Percentiles rank a stretch among this genome's conserved stretches.
phyloP scores from a whole-genome alignment of 2,113 vertebrate genomes.

The Hippoglossus stenolepis region DNA sequence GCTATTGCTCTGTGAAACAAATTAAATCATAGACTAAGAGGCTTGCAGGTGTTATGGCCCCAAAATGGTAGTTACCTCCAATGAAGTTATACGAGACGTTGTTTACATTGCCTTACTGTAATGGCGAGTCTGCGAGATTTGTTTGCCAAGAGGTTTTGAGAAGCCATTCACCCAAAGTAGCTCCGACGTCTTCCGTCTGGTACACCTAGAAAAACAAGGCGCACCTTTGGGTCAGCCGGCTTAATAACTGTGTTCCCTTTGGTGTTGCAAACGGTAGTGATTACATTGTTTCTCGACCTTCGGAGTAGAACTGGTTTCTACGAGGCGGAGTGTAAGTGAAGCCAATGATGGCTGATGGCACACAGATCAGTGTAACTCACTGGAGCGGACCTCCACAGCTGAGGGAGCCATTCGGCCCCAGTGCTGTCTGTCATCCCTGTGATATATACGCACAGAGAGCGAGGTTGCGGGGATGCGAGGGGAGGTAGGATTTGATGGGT shows the following conservation, averaged over 20 bases:
- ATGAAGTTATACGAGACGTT: conserved; percentile 39
- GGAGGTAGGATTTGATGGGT: conserved; percentile 69
- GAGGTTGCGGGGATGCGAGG: conserved; percentile 35
- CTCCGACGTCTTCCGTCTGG: background rate
- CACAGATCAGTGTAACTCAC: conserved; percentile 64
- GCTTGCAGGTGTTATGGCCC: conserved; percentile 4
- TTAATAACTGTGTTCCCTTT: conserved; percentile 32
- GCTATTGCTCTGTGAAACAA: conserved; percentile 20
- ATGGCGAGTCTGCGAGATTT: conserved; percentile 10
- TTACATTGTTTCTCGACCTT: conserved; percentile 55
- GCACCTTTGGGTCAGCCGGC: conserved; percentile 15
- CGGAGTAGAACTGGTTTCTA: conserved; percentile 26
- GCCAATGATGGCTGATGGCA: conserved; percentile 54
- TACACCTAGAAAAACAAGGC: conserved; percentile 34
- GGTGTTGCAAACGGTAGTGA: conserved; percentile 35
- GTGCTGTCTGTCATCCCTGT: conserved; percentile 71
- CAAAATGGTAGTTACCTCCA: conserved; percentile 33
- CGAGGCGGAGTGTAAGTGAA: conserved; percentile 25
- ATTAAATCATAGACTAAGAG: conserved; percentile 28
- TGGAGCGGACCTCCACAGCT: conserved; percentile 62
- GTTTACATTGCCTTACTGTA: conserved; percentile 20
- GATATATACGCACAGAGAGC: conserved; percentile 55
- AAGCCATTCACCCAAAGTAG: background rate
- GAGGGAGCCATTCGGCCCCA: conserved; percentile 59
- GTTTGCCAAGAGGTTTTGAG: conserved; percentile 4